Evolutionary conservation across 2,797 vertebrate genomes (phyloP), one percentile per base, ranked within the genome.

Genomic region (Sebastes umbrosus): DNA sequence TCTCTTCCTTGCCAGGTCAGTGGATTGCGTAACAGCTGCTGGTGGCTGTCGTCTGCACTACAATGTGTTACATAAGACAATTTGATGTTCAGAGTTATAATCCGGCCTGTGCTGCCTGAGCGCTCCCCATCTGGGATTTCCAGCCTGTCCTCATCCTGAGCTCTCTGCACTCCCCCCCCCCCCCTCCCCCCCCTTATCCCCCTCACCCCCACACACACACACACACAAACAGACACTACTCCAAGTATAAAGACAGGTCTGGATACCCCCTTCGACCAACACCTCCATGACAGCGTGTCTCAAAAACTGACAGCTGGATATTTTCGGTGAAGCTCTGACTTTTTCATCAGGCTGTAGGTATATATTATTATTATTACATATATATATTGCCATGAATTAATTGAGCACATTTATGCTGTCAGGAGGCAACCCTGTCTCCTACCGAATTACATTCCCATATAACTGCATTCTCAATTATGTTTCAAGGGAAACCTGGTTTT

Each of bases 11-110:
- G 77, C 82, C 79, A 90, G 94, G 92, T 93, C 93, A 68, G 82
- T 62, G 79, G 76, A 85, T 95, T 95, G 93, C 82, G 34, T 94
- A 95, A 95, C 84, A 90, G 85, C 88, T 88, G 90, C 84, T 92
- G 90, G 90, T 91, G 84, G 91, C 90, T 82, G 82, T 84, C 71
- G 82, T 91, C 90, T 90, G 90, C 83, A 72, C 87, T 89, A 88
- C 92, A 87, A 75, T 91, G 91, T 89, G 91, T 96, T 96, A 95
- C 85, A 87, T 95, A 96, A 96, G 88, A 94, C 91, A 92, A 93
- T 95, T 94, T 94, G 92, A 94, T 95, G 93, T 95, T 93, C 89
- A 66, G 84, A 89, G 89, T 90, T 89, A 83, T 95, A 96, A 96
- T 96, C 95, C 90, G 55, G 80, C 86, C 84, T 82, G 82, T 89